Percentiles rank a stretch among this genome's conserved stretches.
These are phyloP conservation scores for Thymelicus sylvestris DNA, from an alignment of 2,888 invertebrate species.

Conservation along the genomic window DNA sequence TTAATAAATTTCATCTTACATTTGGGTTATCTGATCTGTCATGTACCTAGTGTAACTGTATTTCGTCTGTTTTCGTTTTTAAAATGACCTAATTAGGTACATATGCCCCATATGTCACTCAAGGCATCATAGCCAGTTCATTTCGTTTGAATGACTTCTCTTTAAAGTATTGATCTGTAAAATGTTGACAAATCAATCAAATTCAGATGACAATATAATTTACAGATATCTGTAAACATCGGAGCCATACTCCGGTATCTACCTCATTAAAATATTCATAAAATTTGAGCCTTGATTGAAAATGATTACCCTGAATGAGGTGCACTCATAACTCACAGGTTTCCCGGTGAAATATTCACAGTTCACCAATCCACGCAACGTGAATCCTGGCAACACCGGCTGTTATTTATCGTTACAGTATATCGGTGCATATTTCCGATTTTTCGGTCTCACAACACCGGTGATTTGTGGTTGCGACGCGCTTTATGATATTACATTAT, in stretches of 20 bases:
- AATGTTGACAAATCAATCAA: too few relatives aligned
- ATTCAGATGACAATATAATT: background rate
- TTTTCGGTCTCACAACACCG: slow-evolving; percentile 48
- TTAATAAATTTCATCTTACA: too few relatives aligned
- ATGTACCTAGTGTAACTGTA: too few relatives aligned
- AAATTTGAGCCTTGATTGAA: slow-evolving; percentile 17
- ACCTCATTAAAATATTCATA: slow-evolving; percentile 6
- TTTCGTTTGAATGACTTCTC: too few relatives aligned
- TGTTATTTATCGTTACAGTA: slow-evolving; percentile 52
- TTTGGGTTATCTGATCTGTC: too few relatives aligned
- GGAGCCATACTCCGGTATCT: background rate
- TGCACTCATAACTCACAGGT: slow-evolving; percentile 16
- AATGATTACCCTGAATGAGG: slow-evolving; percentile 14
- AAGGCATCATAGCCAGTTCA: too few relatives aligned
- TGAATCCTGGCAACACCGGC: slow-evolving; percentile 45
- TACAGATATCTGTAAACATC: background rate
- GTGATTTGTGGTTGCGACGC: slow-evolving; percentile 50
- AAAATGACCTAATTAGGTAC: too few relatives aligned
- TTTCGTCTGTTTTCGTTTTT: too few relatives aligned
- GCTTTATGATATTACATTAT: slow-evolving; percentile 17
- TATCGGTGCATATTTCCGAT: slow-evolving; percentile 53
- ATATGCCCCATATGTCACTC: too few relatives aligned
- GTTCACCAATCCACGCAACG: slow-evolving; percentile 32
- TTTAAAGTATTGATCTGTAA: too few relatives aligned
- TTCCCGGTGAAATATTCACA: slow-evolving; percentile 23